phyloP scores from a whole-genome alignment of 1,140 invertebrate genomes.

The Plutomurus gul region DNA sequence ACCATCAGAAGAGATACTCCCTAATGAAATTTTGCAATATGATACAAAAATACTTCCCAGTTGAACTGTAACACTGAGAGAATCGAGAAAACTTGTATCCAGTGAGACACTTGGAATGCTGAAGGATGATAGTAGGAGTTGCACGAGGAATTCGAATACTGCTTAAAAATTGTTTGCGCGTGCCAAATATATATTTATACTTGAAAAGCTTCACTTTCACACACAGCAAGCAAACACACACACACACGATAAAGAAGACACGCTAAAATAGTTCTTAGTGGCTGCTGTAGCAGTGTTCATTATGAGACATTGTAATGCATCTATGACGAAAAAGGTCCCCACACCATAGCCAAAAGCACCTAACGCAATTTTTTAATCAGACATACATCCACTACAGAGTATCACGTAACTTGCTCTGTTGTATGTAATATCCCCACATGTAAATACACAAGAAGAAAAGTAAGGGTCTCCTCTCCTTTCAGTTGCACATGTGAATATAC shows the following conservation, averaged over 20 bases:
- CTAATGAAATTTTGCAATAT: not conserved
- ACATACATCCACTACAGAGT: not conserved
- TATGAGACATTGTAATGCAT: not conserved
- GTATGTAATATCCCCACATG: too few relatives aligned
- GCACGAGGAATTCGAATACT: not conserved
- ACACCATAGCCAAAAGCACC: not conserved
- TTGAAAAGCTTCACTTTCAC: not conserved
- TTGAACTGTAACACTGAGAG: not conserved
- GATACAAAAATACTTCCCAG: not conserved
- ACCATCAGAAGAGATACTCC: not conserved
- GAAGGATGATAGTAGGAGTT: not conserved
- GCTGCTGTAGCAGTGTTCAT: too few relatives aligned
- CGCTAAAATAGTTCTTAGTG: not conserved
- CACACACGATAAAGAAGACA: too few relatives aligned
- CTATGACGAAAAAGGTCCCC: not conserved
- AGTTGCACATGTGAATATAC: too few relatives aligned
- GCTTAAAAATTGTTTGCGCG: slow-evolving; percentile 12
- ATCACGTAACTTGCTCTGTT: not conserved
- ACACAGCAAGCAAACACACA: not conserved
- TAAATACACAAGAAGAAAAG: too few relatives aligned
- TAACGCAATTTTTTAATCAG: slow-evolving; percentile 2
- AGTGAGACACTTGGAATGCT: not conserved
- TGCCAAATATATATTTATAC: slow-evolving; percentile 21
- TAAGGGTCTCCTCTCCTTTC: too few relatives aligned
- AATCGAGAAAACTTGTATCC: not conserved